Conservation (phyloP, 2,888 invertebrate genomes). For the Cantharis rustica region DNA sequence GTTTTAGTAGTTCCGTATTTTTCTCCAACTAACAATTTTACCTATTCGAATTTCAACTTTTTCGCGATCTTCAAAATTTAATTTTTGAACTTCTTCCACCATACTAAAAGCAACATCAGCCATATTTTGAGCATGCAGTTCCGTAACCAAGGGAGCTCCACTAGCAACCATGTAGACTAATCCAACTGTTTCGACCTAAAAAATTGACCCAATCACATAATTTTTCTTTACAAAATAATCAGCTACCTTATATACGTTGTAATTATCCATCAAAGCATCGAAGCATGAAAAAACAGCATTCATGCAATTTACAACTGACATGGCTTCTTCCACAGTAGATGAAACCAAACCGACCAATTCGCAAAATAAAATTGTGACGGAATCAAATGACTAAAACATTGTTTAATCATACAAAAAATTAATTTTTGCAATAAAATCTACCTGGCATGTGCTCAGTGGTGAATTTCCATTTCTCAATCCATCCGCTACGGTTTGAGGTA, state of each 20-base stretch:
- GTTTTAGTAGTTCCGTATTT: not conserved
- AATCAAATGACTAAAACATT: conserved; percentile 68
- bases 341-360: conserved; percentile 66
- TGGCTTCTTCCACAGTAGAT: conserved; percentile 62
- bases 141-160: conserved; percentile 78
- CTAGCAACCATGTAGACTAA: conserved; percentile 89
- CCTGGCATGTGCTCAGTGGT: conserved; percentile 79
- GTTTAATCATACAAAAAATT: not conserved
- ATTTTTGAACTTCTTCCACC: conserved; percentile 66
- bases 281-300: conserved; percentile 84
- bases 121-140: conserved; percentile 74
- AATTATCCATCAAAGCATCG: conserved; percentile 79
- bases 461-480: conserved; percentile 75
- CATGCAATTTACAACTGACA: conserved; percentile 81
- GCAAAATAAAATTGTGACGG: conserved; percentile 77
- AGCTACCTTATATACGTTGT: conserved; percentile 87
- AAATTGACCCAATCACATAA: no score
- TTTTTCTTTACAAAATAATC: no score
- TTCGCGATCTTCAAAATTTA: conserved; percentile 55
- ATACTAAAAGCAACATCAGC: conserved; percentile 78
- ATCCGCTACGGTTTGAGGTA: conserved; percentile 82
- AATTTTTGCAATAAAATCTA: conserved; percentile 35
- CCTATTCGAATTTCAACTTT: conserved; percentile 66
- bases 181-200: conserved; percentile 87
- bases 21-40: conserved; percentile 38